A percentile compares a stretch with the other conserved stretches of the same genome.
Conservation (phyloP, 2,797 vertebrate species). For the Momotus momota region DNA sequence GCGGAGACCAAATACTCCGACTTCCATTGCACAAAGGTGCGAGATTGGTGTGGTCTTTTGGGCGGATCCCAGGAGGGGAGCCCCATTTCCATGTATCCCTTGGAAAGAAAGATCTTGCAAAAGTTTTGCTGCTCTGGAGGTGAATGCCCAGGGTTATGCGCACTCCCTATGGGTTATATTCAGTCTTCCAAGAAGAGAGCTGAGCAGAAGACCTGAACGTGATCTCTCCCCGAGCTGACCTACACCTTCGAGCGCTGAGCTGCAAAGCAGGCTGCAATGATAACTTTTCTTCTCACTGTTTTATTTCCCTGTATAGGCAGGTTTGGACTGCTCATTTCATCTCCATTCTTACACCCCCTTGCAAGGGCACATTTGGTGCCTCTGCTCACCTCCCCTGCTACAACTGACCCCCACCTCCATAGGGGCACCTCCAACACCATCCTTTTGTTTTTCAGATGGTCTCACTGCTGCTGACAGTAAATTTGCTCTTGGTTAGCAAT, state of each 20-base stretch:
- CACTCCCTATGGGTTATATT: accelerated
- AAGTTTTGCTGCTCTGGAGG: background rate
- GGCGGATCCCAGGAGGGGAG: background rate
- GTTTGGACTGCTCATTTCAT: background rate
- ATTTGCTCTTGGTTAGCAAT: background rate
- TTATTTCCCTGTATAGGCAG: background rate
- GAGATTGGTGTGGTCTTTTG: accelerated
- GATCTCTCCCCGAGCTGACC: no score
- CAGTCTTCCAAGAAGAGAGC: background rate
- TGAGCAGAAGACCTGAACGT: background rate
- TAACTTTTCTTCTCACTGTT: background rate
- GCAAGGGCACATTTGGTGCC: background rate
- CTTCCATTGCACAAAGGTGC: background rate
- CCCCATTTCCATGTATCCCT: background rate
- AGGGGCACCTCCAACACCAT: background rate
- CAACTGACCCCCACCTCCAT: background rate
- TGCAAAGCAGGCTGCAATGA: background rate
- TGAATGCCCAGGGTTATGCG: accelerated
- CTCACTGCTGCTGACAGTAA: background rate
- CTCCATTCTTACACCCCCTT: background rate
- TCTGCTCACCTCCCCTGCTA: background rate
- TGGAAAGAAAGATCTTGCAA: background rate
- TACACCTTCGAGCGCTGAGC: background rate
- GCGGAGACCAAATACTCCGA: background rate
- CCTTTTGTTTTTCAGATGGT: background rate